Evolutionary conservation across 2,888 invertebrate species (phyloP), one percentile per base, ranked within the genome.

Genomic region (Syrphus vitripennis): DNA sequence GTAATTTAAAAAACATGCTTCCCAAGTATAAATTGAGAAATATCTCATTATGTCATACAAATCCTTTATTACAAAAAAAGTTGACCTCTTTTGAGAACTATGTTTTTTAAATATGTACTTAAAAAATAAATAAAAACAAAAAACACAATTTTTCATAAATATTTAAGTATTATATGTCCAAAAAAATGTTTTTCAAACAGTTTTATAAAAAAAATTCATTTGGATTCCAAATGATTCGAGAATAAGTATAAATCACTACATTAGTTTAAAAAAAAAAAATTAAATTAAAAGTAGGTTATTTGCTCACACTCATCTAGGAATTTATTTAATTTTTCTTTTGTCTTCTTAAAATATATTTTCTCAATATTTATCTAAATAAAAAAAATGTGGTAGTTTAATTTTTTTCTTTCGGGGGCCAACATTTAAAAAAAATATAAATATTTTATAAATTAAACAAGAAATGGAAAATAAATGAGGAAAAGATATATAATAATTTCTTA

Each of bases 371-470:
- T n/a, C n/a, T n/a, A n/a, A n/a, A 55, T 21, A 31, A 34, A 63
- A 37, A 57, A 42, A 48, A 71, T 48, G 48, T 63, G 55, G 78
- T 84, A 65, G 74, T 88, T 88, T 87, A 81, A 89, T 80, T 72
- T 89, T 88, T 91, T 91, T 91, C 90, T 92, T 92, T 92, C 91
- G 92, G 92, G 92, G 92, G 92, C 91, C 92, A 91, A 92, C 82
- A 87, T 31, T 75, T 80, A 72, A 77, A 45, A 78, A 67, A 77
- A 50, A 71, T n/a, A n/a, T n/a, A 67, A 82, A 71, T 24, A 87
- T 65, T 69, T 81, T 63, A 88, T 86, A 88, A 88, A 81, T 84
- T 72, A 77, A 55, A 69, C 71, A 80, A 75, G 80, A 88, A 78
- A 83, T 82, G 84, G 87, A 82, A 71, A 63, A 77, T 74, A 75